These are phyloP conservation scores for Mesembrinibis cayennensis DNA, from an alignment of 2,113 vertebrate genomes.

Conservation along the genomic window DNA sequence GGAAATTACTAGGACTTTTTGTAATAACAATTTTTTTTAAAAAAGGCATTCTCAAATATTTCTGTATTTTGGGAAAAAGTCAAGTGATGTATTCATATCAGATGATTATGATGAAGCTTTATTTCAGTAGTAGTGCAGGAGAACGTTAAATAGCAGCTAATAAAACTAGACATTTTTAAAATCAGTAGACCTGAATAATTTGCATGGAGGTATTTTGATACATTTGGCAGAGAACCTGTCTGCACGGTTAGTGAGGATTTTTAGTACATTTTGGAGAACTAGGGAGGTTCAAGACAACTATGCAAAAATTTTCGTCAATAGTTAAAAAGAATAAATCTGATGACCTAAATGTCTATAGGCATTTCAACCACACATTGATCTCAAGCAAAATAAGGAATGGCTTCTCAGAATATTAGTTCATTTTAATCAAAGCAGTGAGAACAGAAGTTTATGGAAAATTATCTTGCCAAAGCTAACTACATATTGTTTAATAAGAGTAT, in stretches of 20 bases:
- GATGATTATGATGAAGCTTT: constrained; percentile 22
- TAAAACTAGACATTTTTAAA: constrained; percentile 63
- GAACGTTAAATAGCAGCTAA: constrained; percentile 59
- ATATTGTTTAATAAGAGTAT: background rate
- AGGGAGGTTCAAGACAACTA: background rate
- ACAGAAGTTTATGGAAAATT: constrained; percentile 10
- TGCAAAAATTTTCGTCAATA: background rate
- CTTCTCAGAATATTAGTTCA: background rate
- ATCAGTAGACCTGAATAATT: constrained; percentile 52
- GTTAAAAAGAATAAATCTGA: background rate
- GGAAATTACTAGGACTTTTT: background rate
- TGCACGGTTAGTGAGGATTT: constrained; percentile 2
- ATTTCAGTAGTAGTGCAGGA: constrained; percentile 19
- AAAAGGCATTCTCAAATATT: background rate
- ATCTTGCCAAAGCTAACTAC: constrained; percentile 5
- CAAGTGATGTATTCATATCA: background rate
- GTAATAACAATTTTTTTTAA: background rate
- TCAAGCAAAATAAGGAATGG: background rate
- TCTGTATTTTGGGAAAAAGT: background rate
- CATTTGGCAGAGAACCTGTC: constrained; percentile 44
- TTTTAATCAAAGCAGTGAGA: background rate
- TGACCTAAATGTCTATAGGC: background rate
- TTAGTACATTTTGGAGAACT: background rate
- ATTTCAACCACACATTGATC: background rate
- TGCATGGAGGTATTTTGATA: constrained; percentile 53